Conservation (phyloP, 2,797 vertebrate genomes). For the Chelonia mydas region DNA sequence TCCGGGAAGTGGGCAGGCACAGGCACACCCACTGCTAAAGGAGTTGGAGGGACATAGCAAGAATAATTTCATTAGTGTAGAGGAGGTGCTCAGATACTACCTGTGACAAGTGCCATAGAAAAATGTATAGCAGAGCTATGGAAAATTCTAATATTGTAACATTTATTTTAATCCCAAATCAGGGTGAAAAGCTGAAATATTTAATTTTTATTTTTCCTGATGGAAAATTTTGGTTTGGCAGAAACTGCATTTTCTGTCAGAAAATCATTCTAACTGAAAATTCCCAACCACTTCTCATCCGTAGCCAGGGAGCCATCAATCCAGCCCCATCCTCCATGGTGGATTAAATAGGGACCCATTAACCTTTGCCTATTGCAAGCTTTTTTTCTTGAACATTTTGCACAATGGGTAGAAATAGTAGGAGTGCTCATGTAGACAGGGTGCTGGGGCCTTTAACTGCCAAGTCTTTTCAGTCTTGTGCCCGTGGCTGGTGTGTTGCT, state of each 20-base stretch:
- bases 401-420: not conserved
- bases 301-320: not conserved
- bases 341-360: not conserved
- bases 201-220: not conserved
- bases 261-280: not conserved
- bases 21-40: too few species aligned
- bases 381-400: not conserved
- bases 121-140: not conserved
- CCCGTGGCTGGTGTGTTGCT: not conserved
- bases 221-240: not conserved
- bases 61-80: not conserved
- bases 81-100: not conserved
- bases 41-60: not conserved
- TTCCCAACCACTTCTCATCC: not conserved
- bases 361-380: not conserved
- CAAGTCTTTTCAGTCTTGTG: not conserved
- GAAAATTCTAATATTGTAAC: not conserved
- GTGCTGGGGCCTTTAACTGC: not conserved
- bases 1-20: too few species aligned
- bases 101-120: not conserved
- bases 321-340: not conserved
- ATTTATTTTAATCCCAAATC: not conserved
- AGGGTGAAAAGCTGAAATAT: not conserved
- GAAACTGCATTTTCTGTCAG: not conserved
- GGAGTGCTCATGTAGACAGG: not conserved